phyloP scores from a whole-genome alignment of 2,797 vertebrate species.

The Chiloscyllium punctatum region DNA sequence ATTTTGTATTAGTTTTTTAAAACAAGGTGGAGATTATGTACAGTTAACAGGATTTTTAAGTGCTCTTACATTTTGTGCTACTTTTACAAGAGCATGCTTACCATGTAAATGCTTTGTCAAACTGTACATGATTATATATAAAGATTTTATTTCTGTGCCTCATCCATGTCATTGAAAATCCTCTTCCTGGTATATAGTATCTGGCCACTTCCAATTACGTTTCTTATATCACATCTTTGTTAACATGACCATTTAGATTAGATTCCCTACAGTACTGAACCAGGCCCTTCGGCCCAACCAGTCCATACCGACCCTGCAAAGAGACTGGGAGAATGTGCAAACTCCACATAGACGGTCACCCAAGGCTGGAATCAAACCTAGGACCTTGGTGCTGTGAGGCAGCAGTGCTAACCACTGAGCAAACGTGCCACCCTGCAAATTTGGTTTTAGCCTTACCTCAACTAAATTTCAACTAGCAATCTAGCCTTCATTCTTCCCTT shows the following conservation, averaged over 20 bases:
- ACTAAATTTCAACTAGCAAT: neutral
- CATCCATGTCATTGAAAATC: neutral
- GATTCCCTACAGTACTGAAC: too few species aligned
- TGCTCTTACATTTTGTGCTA: conserved; percentile 27
- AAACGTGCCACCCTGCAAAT: neutral
- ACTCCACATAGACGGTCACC: too few species aligned
- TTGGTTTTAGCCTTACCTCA: neutral
- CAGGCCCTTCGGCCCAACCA: too few species aligned
- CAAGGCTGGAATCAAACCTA: too few species aligned
- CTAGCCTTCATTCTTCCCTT: neutral
- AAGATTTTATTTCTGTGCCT: conserved; percentile 33
- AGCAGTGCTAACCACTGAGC: too few species aligned
- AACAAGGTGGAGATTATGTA: neutral
- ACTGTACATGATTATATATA: conserved; percentile 28
- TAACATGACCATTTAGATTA: neutral
- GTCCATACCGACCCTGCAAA: too few species aligned
- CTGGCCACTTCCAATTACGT: too few species aligned
- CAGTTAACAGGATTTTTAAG: conserved; percentile 21
- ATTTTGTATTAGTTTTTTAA: conserved; percentile 23
- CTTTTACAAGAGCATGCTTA: conserved; percentile 26
- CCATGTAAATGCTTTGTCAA: neutral
- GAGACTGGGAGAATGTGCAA: too few species aligned
- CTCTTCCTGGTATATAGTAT: too few species aligned
- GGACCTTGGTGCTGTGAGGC: too few species aligned
- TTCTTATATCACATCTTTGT: neutral